Evolutionary conservation across 1,140 invertebrate species (phyloP).

Genomic region (Conus ventricosus): DNA sequence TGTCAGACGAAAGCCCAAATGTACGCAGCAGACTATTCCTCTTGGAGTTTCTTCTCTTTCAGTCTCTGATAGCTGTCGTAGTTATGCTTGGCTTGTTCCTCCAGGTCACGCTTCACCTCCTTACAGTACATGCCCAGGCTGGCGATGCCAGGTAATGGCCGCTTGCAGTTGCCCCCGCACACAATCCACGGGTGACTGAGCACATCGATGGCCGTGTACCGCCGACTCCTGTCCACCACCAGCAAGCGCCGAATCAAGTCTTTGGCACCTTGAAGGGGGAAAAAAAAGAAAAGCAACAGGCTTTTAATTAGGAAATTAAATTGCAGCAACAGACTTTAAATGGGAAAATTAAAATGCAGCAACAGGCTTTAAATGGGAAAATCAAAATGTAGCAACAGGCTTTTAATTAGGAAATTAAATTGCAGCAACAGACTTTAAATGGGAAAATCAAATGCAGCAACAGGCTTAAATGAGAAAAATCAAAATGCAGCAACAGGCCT

Average conservation of each 20-base stretch:
- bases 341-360: too few relatives aligned
- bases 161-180: slow-evolving; percentile 57
- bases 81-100: slow-evolving; percentile 56
- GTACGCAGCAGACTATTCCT: slow-evolving; percentile 25
- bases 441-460: too few relatives aligned
- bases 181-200: slow-evolving; percentile 94
- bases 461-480: too few relatives aligned
- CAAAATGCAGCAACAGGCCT: too few relatives aligned
- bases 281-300: background rate
- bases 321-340: too few relatives aligned
- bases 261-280: slow-evolving; percentile 69
- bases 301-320: too few relatives aligned
- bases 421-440: too few relatives aligned
- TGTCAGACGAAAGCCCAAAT: too few relatives aligned
- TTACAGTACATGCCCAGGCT: slow-evolving; percentile 52
- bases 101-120: slow-evolving; percentile 58
- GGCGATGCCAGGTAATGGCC: slow-evolving; percentile 41
- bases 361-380: too few relatives aligned
- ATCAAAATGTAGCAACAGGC: too few relatives aligned
- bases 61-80: slow-evolving; percentile 61
- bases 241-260: slow-evolving; percentile 90
- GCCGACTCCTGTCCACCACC: slow-evolving; percentile 88
- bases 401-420: too few relatives aligned
- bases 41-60: slow-evolving; percentile 56
- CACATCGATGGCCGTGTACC: slow-evolving; percentile 94